Evolutionary conservation across 2,888 invertebrate species (phyloP), one percentile per base, ranked within the genome.

Genomic region (Melieria picta): DNA sequence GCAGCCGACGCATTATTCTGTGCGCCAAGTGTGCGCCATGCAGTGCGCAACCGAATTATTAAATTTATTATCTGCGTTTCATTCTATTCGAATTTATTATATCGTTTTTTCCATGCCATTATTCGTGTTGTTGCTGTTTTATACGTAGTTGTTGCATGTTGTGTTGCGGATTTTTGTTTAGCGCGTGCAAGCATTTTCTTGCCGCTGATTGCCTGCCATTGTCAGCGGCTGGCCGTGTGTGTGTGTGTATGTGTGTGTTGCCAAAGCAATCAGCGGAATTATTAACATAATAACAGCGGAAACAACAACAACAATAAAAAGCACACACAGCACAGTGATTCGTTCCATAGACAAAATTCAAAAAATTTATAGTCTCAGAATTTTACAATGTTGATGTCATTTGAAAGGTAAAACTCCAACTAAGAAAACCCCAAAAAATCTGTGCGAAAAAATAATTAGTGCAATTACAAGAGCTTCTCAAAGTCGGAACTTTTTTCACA

Each of bases 141-240:
- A 13, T 50, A 30, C 30, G 30, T 30, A 2, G 30, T 30, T 30
- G 30, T 30, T 30, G 30, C 2, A 30, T 30, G 30, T 30, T 30
- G 30, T 30, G 30, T 3, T 30, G 30, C 30, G 30, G 30, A 30
- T 30, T 30, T 30, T 30, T 30, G 30, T 30, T 30, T 30, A 30
- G 30, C 30, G 30, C 30, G 30, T 30, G 30, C 30, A 62, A 46
- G 13, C 11, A 55, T 68, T 61, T 55, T 7, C 55, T 61, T 52
- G 16, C 60, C 58, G 67, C 67, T 72, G 72, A 72, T 72, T 68
- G 68, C 60, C 60, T 30, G 64, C 64, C 47, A 64, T 72, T 72
- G 63, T 72, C 64, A 68, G 58, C 52, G 57, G 67, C 4, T 3
- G 4, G 7, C 7, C 1, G 7, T 7, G 6, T 43, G 7, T 11